Percentiles rank a stretch among this genome's conserved stretches.
Conservation (phyloP, 2,797 vertebrate species). For the Craterocephalus amniculus region DNA sequence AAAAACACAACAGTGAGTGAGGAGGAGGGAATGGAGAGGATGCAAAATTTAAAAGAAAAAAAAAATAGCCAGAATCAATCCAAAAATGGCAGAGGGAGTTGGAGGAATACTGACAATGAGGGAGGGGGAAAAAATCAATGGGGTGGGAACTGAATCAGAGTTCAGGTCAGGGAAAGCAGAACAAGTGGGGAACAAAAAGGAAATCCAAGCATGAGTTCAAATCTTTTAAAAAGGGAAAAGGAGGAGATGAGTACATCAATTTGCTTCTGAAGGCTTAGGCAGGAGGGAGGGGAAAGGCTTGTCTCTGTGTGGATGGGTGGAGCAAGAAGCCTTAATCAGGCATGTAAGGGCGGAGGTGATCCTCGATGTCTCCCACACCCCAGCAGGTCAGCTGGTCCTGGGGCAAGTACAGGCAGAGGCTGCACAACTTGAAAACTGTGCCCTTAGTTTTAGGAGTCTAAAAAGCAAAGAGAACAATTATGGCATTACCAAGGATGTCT, state of each 20-base stretch:
- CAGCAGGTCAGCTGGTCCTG: slow-evolving; percentile 99
- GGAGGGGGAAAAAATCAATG: slow-evolving; percentile 53
- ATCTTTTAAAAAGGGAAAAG: slow-evolving; percentile 90
- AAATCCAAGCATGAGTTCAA: slow-evolving; percentile 99
- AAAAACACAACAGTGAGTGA: slow-evolving; percentile 62
- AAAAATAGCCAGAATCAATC: slow-evolving; percentile 62
- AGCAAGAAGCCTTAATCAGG: slow-evolving; percentile 90
- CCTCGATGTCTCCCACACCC: slow-evolving; percentile 98
- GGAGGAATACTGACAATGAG: slow-evolving; percentile 53
- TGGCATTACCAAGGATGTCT: neutral
- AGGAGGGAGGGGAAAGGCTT: slow-evolving; percentile 74
- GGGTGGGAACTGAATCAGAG: slow-evolving; percentile 76
- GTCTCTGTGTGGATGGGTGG: slow-evolving; percentile 88
- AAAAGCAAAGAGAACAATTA: neutral
- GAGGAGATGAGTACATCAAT: slow-evolving; percentile 91
- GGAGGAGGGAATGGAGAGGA: slow-evolving; percentile 64
- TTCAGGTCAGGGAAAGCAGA: slow-evolving; percentile 69
- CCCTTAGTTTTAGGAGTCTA: slow-evolving; percentile 99
- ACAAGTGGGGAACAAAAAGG: slow-evolving; percentile 75
- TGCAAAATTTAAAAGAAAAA: slow-evolving; percentile 29
- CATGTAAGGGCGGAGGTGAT: slow-evolving; percentile 98
- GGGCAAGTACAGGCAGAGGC: slow-evolving; percentile 98
- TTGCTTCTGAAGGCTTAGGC: slow-evolving; percentile 88
- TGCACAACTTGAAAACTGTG: slow-evolving; percentile 99
- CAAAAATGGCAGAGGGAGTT: slow-evolving; percentile 68